Percentiles rank a stretch among this genome's conserved stretches.
phyloP scores from a whole-genome alignment of 2,797 vertebrate genomes.

The Alfaro cultratus region DNA sequence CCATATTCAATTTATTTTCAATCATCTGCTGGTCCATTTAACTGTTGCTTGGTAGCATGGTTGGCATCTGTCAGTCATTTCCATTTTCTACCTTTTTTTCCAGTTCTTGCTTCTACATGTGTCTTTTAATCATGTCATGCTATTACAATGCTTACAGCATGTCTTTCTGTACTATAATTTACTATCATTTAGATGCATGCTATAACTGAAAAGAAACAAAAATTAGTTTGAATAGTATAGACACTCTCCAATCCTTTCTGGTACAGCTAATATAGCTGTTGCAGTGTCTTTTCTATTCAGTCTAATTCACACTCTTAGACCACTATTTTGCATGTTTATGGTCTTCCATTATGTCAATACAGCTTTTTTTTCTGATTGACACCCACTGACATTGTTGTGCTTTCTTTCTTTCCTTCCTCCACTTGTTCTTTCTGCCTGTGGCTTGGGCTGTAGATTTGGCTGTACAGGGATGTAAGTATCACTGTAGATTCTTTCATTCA shows the following conservation, averaged over 20 bases:
- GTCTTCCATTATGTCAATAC: slow-evolving; percentile 84
- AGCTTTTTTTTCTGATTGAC: slow-evolving; percentile 90
- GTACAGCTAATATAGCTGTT: slow-evolving; percentile 4
- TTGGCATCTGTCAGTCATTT: neutral
- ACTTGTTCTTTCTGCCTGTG: slow-evolving; percentile 89
- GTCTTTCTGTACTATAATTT: slow-evolving; percentile 41
- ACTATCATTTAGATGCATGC: slow-evolving; percentile 50
- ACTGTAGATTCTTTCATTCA: slow-evolving; percentile 85
- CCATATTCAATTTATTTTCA: neutral
- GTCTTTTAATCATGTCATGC: slow-evolving; percentile 42
- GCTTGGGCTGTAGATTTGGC: slow-evolving; percentile 99
- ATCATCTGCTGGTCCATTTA: slow-evolving; percentile 14
- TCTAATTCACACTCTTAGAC: slow-evolving; percentile 43
- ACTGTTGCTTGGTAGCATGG: slow-evolving; percentile 8
- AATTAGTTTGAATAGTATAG: slow-evolving; percentile 44
- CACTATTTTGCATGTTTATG: slow-evolving; percentile 82
- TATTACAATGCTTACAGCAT: slow-evolving; percentile 44
- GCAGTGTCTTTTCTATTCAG: slow-evolving; percentile 46
- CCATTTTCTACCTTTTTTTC: slow-evolving; percentile 10
- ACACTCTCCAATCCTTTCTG: slow-evolving; percentile 31
- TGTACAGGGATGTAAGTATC: slow-evolving; percentile 99
- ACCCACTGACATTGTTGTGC: slow-evolving; percentile 99
- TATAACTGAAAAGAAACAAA: slow-evolving; percentile 29
- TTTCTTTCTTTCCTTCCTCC: slow-evolving; percentile 84
- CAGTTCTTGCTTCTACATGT: slow-evolving; percentile 43